These are phyloP conservation scores for Callionymus lyra DNA, from an alignment of 2,113 vertebrate species.

Conservation along the genomic window DNA sequence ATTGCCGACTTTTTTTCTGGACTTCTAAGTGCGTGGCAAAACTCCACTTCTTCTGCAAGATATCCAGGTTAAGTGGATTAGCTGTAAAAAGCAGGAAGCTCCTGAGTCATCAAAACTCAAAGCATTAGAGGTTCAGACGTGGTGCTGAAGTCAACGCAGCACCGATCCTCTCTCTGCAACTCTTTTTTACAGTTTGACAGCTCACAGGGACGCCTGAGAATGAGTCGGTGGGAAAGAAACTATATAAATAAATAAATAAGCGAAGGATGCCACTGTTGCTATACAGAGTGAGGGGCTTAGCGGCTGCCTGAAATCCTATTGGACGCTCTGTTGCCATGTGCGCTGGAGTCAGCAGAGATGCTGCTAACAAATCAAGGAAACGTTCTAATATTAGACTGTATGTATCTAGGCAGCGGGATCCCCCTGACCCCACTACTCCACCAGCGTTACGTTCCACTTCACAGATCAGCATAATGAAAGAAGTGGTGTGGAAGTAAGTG, in stretches of 20 bases:
- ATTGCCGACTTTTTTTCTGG: conserved; percentile 13
- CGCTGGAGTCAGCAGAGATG: conserved; percentile 57
- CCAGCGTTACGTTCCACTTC: conserved; percentile 51
- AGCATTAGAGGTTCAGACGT: too few relatives aligned
- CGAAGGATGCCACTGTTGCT: conserved; percentile 62
- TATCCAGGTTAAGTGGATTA: background rate
- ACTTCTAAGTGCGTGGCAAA: conserved; percentile 12
- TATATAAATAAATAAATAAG: conserved; percentile 61
- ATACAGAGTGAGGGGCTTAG: conserved; percentile 58
- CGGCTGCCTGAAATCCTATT: conserved; percentile 57
- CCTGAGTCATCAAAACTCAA: too few relatives aligned
- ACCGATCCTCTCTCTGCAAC: conserved; percentile 28
- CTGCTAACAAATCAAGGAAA: conserved; percentile 66
- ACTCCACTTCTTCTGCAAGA: conserved; percentile 10
- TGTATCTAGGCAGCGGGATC: conserved; percentile 64
- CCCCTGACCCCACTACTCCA: conserved; percentile 59
- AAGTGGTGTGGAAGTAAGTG: conserved; percentile 54
- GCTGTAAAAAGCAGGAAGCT: conserved; percentile 5
- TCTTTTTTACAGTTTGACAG: conserved; percentile 53
- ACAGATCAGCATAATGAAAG: conserved; percentile 58
- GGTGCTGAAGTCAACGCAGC: conserved; percentile 12
- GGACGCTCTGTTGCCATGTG: conserved; percentile 62
- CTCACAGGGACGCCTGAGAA: conserved; percentile 45
- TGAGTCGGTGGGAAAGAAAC: conserved; percentile 46
- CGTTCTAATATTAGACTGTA: conserved; percentile 68